Evolutionary conservation across 2,797 vertebrate species (phyloP), one percentile per base, ranked within the genome.

Genomic region (Channallabes apus): DNA sequence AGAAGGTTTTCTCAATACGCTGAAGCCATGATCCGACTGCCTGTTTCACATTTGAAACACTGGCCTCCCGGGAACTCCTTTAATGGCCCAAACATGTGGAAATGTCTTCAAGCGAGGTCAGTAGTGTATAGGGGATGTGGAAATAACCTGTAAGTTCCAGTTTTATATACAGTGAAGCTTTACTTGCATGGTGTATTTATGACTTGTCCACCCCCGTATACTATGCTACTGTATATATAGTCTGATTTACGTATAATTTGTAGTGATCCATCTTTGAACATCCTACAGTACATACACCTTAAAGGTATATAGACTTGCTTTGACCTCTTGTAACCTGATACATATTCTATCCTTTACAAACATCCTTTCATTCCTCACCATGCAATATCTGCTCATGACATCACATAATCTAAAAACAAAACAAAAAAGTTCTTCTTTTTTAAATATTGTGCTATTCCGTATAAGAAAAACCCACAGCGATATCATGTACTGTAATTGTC

Each of bases 361-460:
- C 81, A 65, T 71, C 64, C 67, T 89, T 22, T 82, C 80, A 69
- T 76, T 81, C 78, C 35, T 83, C 38, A 11, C 38, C 85, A 84
- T 67, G 56, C 86, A 54, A 78, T 85, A 91, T 90, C 88, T 85
- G 88, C 89, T 89, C 87, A 92, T 93, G 93, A 94, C 94, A 95
- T 95, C 93, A 94, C 88, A 84, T 92, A 93, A 94, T 94, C 93
- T 92, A 91, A 91, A 91, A 91, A 92, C 87, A 83, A 92, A 91
- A 91, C 90, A 91, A 92, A 88, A 83, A 92, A 82, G 88, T 86
- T 89, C 91, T 91, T 18, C 35, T 89, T 83, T 92, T 92, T 91
- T 90, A 91, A 92, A 93, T 87, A 90, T 94, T 95, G 95, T 95
- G 95, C 95, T 95, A 89, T 89, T 88, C 83, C 92, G 88, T 92